Base-by-base conservation (phyloP, 2,113 vertebrate genomes). In the Odobenus rosmarus region DNA sequence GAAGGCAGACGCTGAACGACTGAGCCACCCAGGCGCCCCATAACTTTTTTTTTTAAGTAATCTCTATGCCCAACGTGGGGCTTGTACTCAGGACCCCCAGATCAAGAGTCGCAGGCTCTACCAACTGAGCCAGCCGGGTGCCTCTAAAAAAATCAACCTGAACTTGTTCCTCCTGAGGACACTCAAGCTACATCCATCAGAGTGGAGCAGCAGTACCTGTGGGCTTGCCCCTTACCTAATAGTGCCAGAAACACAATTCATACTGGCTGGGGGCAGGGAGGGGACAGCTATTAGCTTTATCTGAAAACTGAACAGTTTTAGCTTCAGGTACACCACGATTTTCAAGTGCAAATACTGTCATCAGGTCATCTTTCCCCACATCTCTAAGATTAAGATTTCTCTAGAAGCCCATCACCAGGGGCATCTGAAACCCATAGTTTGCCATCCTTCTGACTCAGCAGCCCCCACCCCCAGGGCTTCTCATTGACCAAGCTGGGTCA, bases 91-190 rank as follows among this genome's bases (percentile, higher is more conserved):
- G 6, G 7, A 15, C 7, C 31, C 31, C 64, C 7, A 67, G 31
- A 67, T 67, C 64, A 36, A 71, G 67, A 36, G 67, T 21, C 8
- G 7, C n/a, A 11, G 3, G 18, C 33, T 36, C n/a, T 36, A 33
- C n/a, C n/a, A 36, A 10, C n/a, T 21, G 67, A 71, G 67, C n/a
- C 67, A 36, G n/a, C 19, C n/a, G 21, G 64, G 64, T 18, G 33
- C 64, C 31, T 18, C 24, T 80, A 15, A 12, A 49, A 64, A 87
- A 69, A 51, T 61, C 79, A 57, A 28, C 14, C 57, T 51, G 39
- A 77, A 83, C 42, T 16, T 5, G 23, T 57, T 64, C 90, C 92
- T 88, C 53, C 46, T 36, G 31, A 95, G 62, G 85, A 80, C n/a
- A 12, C 64, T 69, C 42, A 26, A 64, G 14, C 36, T 36, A 21